A percentile compares a stretch with the other conserved stretches of the same genome.
Conservation (phyloP, 2,888 invertebrate species). For the Sphinx pinastri region DNA sequence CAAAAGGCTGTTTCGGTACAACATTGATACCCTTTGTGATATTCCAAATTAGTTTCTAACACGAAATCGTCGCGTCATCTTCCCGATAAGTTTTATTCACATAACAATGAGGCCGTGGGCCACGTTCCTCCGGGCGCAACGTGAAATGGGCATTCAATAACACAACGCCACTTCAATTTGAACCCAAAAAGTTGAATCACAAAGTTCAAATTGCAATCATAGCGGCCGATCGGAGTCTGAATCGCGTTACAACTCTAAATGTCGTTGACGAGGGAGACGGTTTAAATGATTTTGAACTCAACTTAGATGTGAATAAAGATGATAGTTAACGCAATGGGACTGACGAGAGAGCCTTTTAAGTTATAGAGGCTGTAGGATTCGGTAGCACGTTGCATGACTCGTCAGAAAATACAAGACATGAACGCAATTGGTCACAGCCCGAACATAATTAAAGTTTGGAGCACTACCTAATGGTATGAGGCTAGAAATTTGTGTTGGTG, state of each 20-base stretch:
- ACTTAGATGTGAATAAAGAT: conserved; percentile 54
- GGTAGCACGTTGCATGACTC: conserved; percentile 83
- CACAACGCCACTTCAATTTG: conserved; percentile 51
- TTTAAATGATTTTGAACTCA: conserved; percentile 58
- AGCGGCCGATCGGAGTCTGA: conserved; percentile 59
- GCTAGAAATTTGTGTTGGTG: conserved; percentile 78
- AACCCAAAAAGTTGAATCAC: conserved; percentile 59
- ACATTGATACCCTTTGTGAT: conserved; percentile 81
- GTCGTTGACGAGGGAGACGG: conserved; percentile 50
- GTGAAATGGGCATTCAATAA: conserved; percentile 34
- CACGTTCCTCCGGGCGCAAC: conserved; percentile 75
- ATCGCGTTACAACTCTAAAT: conserved; percentile 60
- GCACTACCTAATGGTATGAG: conserved; percentile 81
- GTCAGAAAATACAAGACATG: conserved; percentile 81
- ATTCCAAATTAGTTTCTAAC: conserved; percentile 82
- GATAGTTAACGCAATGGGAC: conserved; percentile 41
- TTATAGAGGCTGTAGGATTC: conserved; percentile 65
- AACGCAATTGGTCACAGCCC: conserved; percentile 83
- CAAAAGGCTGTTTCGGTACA: conserved; percentile 75
- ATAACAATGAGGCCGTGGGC: conserved; percentile 76
- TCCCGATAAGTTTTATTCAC: conserved; percentile 77
- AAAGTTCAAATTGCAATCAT: conserved; percentile 70
- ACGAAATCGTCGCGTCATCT: conserved; percentile 78
- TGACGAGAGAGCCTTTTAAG: conserved; percentile 42
- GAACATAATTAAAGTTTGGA: conserved; percentile 84